phyloP scores from a whole-genome alignment of 2,113 vertebrate species.

The Charina bottae region DNA sequence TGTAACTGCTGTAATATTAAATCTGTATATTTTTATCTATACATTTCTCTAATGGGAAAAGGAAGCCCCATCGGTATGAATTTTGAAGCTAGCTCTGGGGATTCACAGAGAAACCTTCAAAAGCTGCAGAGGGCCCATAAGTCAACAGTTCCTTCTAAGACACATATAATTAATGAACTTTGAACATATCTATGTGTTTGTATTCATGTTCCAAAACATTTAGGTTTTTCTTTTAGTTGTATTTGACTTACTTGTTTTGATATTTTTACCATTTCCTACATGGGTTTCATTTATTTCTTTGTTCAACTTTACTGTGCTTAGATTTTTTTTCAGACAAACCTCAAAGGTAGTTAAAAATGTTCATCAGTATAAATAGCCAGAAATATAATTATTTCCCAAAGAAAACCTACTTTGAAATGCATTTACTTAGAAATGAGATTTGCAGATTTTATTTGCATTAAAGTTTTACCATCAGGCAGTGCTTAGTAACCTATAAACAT shows the following conservation, averaged over 20 bases:
- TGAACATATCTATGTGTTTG: not conserved
- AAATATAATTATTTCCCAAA: not conserved
- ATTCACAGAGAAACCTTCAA: not conserved
- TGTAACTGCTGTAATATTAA: not conserved
- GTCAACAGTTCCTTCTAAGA: not conserved
- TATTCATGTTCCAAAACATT: not conserved
- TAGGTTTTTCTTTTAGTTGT: slow-evolving; percentile 3
- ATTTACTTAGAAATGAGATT: not conserved
- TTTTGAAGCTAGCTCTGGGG: not conserved
- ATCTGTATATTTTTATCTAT: not conserved
- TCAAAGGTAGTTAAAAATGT: slow-evolving; percentile 8
- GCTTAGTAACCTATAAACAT: not conserved
- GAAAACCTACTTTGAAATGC: not conserved
- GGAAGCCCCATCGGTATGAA: not conserved
- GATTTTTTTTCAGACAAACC: not conserved
- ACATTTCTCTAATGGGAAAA: not conserved
- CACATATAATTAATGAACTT: slow-evolving; percentile 4
- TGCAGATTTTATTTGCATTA: not conserved
- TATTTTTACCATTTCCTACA: not conserved
- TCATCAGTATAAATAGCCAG: not conserved
- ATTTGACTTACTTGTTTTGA: slow-evolving; percentile 9
- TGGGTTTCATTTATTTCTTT: slow-evolving; percentile 22
- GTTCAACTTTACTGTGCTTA: not conserved
- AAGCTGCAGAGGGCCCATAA: not conserved
- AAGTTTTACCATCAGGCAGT: not conserved